Conservation (phyloP, 2,888 invertebrate species). For the Hemistola chrysoprasaria region DNA sequence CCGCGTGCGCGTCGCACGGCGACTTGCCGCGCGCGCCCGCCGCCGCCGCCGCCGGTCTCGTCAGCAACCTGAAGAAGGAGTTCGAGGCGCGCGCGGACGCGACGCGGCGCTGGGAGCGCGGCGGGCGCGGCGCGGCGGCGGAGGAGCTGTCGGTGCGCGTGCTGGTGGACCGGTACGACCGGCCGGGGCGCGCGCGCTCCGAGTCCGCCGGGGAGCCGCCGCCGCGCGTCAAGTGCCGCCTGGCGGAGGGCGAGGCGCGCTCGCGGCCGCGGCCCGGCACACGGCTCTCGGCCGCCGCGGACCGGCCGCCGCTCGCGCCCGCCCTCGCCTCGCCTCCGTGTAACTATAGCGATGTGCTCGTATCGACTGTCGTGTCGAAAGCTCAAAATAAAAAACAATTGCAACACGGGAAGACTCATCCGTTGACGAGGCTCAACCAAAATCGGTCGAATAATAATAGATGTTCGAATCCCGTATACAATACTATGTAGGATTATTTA, state of each 20-base stretch:
- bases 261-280: constrained; percentile 34
- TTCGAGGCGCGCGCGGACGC: constrained; percentile 86
- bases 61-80: constrained; percentile 92
- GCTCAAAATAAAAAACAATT: constrained; percentile 90
- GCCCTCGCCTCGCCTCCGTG: constrained; percentile 62
- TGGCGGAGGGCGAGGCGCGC: constrained; percentile 35
- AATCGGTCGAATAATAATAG: constrained; percentile 86
- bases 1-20: constrained; percentile 63
- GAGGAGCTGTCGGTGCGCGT: constrained; percentile 87
- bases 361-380: constrained; percentile 86
- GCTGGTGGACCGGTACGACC: constrained; percentile 89
- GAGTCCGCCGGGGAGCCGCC: constrained; percentile 43
- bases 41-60: constrained; percentile 85
- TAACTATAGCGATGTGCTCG: constrained; percentile 82
- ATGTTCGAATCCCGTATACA: constrained; percentile 92
- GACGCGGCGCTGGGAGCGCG: constrained; percentile 35
- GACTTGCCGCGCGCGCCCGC: constrained; percentile 60
- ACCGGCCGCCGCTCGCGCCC: constrained; percentile 64
- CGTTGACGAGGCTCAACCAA: constrained; percentile 92
- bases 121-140: constrained; percentile 32
- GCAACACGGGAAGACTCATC: constrained; percentile 96
- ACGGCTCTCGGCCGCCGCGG: constrained; percentile 39
- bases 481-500: constrained; percentile 90
- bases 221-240: constrained; percentile 26
- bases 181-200: constrained; percentile 45